Percentiles rank a stretch among this genome's conserved stretches.
These are phyloP conservation scores for Pavo muticus DNA, from an alignment of 2,113 vertebrate genomes.

Conservation along the genomic window DNA sequence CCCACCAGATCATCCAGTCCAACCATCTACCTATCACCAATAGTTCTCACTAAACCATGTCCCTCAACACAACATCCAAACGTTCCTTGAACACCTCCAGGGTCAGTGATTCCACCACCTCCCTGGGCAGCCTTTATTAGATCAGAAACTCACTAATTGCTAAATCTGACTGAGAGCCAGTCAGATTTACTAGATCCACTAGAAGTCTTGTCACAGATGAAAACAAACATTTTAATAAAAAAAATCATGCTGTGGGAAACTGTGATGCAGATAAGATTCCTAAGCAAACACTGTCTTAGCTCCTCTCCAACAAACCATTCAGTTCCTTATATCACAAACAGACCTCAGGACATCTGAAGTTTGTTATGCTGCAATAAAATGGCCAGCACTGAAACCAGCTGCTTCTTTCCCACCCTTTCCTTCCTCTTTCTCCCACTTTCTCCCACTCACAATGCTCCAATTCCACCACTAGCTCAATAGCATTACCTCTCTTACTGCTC, in stretches of 20 bases:
- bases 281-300: neutral
- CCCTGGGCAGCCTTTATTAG: neutral
- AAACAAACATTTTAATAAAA: neutral
- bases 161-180: neutral
- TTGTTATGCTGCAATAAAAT: neutral
- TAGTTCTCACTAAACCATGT: no score
- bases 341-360: neutral
- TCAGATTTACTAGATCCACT: neutral
- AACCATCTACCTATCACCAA: no score
- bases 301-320: neutral
- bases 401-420: rapidly evolving
- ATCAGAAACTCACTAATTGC: neutral
- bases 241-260: neutral
- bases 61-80: no score
- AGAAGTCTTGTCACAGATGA: neutral
- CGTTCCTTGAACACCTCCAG: no score
- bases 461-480: neutral
- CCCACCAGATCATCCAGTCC: no score
- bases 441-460: neutral
- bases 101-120: no score
- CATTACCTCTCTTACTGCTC: neutral
- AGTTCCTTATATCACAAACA: neutral
- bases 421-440: neutral
- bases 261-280: neutral
- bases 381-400: neutral